Evolutionary conservation across 2,113 vertebrate genomes (phyloP).

Genomic region (Lipotes vexillifer): DNA sequence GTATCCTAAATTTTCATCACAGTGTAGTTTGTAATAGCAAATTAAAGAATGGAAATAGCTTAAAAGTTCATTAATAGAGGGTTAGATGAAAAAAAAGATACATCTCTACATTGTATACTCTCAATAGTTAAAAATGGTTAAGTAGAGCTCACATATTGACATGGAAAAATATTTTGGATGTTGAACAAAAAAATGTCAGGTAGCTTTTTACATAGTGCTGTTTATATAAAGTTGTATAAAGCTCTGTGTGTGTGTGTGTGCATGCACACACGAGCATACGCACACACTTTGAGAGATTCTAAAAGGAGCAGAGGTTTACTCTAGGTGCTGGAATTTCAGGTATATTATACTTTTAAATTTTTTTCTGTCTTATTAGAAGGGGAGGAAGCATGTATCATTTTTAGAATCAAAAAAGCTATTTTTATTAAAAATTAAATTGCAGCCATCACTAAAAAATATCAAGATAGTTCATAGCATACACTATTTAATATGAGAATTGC

Average conservation of each 20-base stretch:
- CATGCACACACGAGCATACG: not conserved
- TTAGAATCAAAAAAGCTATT: slow-evolving; percentile 1
- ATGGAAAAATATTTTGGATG: not conserved
- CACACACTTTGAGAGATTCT: not conserved
- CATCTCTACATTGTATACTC: not conserved
- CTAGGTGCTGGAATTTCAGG: not conserved
- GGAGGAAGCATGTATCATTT: not conserved
- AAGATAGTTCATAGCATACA: not conserved
- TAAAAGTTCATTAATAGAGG: not conserved
- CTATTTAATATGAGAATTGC: not conserved
- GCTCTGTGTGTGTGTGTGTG: not conserved
- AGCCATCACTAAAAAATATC: not conserved
- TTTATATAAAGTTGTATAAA: not conserved
- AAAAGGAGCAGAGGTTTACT: not conserved
- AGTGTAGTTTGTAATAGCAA: not conserved
- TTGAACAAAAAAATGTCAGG: not conserved
- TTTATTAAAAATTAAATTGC: not conserved
- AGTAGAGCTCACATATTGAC: not conserved
- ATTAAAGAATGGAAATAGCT: not conserved
- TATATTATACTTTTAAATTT: not conserved
- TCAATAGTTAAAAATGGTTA: not conserved
- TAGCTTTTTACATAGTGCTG: not conserved
- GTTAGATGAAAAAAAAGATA: not conserved
- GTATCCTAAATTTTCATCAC: not conserved
- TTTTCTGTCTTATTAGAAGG: not conserved